Percentiles rank a stretch among this genome's conserved stretches.
Evolutionary conservation across 1,140 invertebrate species (phyloP).

Genomic region (Drosophila pseudoobscura): DNA sequence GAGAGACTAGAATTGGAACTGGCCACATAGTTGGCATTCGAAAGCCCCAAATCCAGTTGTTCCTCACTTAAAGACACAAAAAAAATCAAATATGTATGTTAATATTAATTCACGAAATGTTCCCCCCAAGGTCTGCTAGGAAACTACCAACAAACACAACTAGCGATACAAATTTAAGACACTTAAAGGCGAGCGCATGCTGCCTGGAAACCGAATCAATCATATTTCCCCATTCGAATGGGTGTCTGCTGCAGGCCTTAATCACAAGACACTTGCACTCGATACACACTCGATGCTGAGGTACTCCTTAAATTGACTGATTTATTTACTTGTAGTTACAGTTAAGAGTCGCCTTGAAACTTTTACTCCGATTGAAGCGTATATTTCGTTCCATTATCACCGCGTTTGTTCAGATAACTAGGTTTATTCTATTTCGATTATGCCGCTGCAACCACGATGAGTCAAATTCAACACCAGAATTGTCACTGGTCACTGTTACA

Average conservation of each 20-base stretch:
- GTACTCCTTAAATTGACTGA: too few species aligned
- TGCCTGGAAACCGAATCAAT: too few species aligned
- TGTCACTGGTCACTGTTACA: slow-evolving; percentile 32
- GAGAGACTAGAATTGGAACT: slow-evolving; percentile 84
- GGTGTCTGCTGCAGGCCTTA: too few species aligned
- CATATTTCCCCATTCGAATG: too few species aligned
- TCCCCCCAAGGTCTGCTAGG: too few species aligned
- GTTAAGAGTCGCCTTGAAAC: slow-evolving; percentile 69
- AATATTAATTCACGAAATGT: too few species aligned
- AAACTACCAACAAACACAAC: too few species aligned
- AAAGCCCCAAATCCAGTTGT: slow-evolving; percentile 73
- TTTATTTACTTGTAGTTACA: slow-evolving; percentile 64
- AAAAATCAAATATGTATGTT: too few species aligned
- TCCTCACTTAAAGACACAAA: slow-evolving; percentile 62
- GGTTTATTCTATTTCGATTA: not conserved
- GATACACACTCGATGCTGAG: too few species aligned
- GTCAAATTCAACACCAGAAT: slow-evolving; percentile 43
- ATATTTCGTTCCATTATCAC: slow-evolving; percentile 71
- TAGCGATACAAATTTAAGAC: too few species aligned
- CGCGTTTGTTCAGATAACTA: not conserved
- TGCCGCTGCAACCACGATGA: slow-evolving; percentile 25
- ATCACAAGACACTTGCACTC: too few species aligned
- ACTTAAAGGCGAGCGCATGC: too few species aligned
- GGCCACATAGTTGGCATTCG: slow-evolving; percentile 76
- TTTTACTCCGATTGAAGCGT: slow-evolving; percentile 75